Conservation (phyloP, 2,113 vertebrate genomes). For the Bubo bubo region DNA sequence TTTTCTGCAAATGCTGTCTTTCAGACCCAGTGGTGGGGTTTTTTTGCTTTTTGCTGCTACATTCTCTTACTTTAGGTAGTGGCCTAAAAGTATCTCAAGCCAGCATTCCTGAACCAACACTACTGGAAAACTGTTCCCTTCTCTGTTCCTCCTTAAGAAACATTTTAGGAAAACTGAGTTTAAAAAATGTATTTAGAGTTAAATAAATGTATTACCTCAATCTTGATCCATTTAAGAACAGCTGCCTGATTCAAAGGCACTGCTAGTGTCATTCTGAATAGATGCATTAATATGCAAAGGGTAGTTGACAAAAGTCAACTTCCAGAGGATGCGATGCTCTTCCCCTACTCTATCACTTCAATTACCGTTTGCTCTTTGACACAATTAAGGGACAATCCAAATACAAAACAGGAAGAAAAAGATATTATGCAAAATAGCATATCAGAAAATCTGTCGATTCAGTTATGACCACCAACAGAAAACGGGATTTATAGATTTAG, state of each 20-base stretch:
- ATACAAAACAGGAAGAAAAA: not conserved
- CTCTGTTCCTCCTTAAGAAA: not conserved
- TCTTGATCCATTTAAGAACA: not conserved
- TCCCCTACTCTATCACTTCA: no score
- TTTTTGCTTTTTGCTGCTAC: not conserved
- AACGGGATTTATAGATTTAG: not conserved
- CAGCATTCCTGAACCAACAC: not conserved
- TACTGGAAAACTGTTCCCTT: not conserved
- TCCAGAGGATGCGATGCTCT: not conserved
- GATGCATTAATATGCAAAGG: no score
- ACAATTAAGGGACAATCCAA: not conserved
- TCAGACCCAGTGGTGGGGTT: not conserved
- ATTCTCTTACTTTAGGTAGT: not conserved
- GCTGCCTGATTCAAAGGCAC: not conserved
- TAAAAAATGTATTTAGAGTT: not conserved
- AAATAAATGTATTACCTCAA: not conserved
- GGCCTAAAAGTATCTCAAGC: not conserved
- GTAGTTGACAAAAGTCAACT: not conserved
- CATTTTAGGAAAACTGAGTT: not conserved
- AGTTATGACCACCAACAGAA: not conserved
- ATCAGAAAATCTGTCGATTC: not conserved
- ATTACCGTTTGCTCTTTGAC: not conserved
- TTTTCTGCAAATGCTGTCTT: not conserved
- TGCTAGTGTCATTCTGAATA: not conserved
- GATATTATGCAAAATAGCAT: accelerated